phyloP scores from a whole-genome alignment of 1,140 invertebrate species.

The Spodoptera litura region DNA sequence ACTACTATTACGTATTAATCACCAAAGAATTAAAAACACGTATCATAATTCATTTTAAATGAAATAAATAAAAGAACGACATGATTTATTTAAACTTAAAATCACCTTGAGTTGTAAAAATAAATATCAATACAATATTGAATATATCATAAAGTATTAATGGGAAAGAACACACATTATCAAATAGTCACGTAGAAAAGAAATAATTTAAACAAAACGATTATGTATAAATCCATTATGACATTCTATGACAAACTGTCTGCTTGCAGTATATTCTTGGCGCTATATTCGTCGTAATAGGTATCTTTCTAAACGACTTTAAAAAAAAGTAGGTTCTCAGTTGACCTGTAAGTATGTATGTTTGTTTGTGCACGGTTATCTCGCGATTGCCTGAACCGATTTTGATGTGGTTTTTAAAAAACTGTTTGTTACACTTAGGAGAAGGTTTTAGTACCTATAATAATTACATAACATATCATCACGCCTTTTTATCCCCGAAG shows the following conservation, averaged over 20 bases:
- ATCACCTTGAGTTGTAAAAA: conserved; percentile 17
- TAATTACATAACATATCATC: no score
- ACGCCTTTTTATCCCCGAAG: no score
- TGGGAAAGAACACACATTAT: conserved; percentile 60
- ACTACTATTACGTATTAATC: conserved; percentile 32
- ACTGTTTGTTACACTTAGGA: no score
- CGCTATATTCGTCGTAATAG: neutral
- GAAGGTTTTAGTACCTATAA: no score
- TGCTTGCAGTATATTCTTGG: neutral
- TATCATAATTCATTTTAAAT: conserved; percentile 6
- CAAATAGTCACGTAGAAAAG: conserved; percentile 69
- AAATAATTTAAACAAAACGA: conserved; percentile 70
- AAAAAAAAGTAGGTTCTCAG: no score
- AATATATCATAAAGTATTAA: conserved; percentile 66
- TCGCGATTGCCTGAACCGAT: no score
- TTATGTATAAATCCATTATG: conserved; percentile 62
- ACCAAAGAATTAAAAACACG: conserved; percentile 23
- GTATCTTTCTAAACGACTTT: no score
- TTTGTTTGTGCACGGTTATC: no score
- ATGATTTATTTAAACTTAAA: conserved; percentile 42
- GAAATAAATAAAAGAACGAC: conserved; percentile 24
- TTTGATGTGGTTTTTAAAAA: no score
- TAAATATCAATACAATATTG: conserved; percentile 57
- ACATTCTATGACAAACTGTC: conserved; percentile 61
- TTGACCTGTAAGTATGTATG: no score